Conservation (phyloP, 2,113 vertebrate species). For the Psilopogon haemacephalus region DNA sequence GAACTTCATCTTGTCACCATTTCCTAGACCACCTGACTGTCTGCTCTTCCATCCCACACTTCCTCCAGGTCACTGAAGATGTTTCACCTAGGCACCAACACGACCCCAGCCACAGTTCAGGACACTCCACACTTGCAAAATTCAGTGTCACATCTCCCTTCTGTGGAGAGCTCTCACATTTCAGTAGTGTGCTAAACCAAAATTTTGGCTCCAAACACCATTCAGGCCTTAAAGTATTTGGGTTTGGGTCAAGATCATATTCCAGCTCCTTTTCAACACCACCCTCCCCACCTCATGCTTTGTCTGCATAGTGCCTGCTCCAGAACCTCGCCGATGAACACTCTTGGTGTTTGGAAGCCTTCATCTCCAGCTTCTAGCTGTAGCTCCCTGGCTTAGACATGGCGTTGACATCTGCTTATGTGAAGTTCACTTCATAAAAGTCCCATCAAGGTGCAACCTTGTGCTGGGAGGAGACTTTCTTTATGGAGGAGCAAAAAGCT, state of each 20-base stretch:
- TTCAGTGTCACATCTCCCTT: background rate
- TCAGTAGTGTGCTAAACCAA: background rate
- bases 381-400: background rate
- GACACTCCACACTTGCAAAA: rapidly evolving
- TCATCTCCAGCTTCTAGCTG: background rate
- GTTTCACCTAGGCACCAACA: background rate
- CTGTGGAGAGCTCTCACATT: background rate
- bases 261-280: background rate
- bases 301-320: background rate
- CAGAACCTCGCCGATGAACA: background rate
- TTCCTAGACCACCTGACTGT: too few species aligned
- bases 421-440: conserved; percentile 53
- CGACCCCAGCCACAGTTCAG: background rate
- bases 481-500: conserved; percentile 49
- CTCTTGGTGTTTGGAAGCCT: background rate
- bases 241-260: background rate
- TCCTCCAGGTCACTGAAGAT: background rate
- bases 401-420: background rate
- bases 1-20: too few species aligned
- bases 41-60: too few species aligned
- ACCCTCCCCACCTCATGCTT: rapidly evolving
- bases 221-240: background rate
- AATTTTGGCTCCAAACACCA: background rate
- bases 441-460: conserved; percentile 20
- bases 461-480: conserved; percentile 24